phyloP scores from a whole-genome alignment of 2,113 vertebrate genomes.

The Syngnathus scovelli region DNA sequence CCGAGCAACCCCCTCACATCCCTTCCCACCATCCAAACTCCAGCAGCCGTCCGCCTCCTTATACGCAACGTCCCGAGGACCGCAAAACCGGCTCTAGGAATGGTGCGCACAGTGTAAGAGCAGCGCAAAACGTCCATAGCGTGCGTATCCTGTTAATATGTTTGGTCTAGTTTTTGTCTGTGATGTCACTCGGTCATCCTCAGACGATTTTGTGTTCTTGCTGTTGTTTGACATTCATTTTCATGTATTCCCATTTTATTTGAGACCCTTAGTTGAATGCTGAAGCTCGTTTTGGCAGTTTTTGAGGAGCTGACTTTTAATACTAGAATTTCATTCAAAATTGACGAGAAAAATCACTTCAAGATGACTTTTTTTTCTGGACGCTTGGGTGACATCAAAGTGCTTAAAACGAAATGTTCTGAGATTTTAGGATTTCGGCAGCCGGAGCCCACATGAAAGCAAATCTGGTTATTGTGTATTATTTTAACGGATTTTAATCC shows the following conservation, averaged over 20 bases:
- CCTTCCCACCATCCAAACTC: constrained; percentile 78
- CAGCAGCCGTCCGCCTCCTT: constrained; percentile 76
- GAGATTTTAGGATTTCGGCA: too few species aligned
- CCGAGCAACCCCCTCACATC: constrained; percentile 72
- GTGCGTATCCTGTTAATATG: not conserved
- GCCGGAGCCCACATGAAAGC: too few species aligned
- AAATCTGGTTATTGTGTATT: too few species aligned
- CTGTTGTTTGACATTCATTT: not conserved
- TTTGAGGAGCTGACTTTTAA: too few species aligned
- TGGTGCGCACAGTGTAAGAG: constrained; percentile 89
- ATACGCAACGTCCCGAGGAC: constrained; percentile 82
- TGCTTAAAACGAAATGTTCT: too few species aligned
- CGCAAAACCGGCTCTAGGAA: constrained; percentile 85
- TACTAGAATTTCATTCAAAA: too few species aligned
- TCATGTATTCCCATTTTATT: not conserved
- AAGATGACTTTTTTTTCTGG: too few species aligned
- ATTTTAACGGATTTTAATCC: too few species aligned
- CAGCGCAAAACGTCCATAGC: constrained; percentile 30
- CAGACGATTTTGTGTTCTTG: not conserved
- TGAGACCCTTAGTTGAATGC: not conserved
- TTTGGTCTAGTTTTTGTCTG: not conserved
- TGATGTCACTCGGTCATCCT: constrained; percentile 1
- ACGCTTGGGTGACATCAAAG: too few species aligned
- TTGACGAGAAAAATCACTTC: too few species aligned
- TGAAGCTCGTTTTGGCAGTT: not conserved